Base-by-base conservation (phyloP, 2,888 invertebrate genomes). In the Podabrus alpinus region DNA sequence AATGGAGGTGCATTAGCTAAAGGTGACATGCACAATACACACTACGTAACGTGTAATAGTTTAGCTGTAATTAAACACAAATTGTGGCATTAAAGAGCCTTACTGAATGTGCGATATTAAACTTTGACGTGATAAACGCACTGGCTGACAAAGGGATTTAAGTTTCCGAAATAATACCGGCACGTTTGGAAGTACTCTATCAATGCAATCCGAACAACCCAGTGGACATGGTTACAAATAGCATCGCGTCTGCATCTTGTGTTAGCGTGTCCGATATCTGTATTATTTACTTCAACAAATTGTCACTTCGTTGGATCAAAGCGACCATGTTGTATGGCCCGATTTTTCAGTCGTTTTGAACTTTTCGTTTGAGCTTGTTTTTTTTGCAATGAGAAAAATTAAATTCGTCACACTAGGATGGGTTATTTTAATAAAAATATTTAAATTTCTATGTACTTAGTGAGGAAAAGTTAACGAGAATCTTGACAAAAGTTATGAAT, bases 161-260 rank as follows among this genome's bases (percentile, higher is more conserved):
- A 19, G 61, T 66, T 45, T 68, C 68, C 29, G 66, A 59, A 68
- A 72, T 72, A 68, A 71, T 69, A 61, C 19, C 67, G 21, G 60
- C 76, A 73, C 71, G 73, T 64, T 66, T 59, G 64, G 62, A 74
- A 71, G 74, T 73, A 77, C 72, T 77, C 71, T 74, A 74, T 69
- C 71, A 76, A 68, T 68, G 68, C 61, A 61, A 62, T 73, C 64
- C 68, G 67, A 74, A 72, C 45, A 70, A 74, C 75, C 69, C 71
- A 75, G 73, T 69, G 71, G 75, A 64, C 29, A 73, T 59, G 66
- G 69, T 76, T 74, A 71, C 62, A 76, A 76, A 73, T 74, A 73
- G 74, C 72, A 74, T 24, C 29, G 73, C 71, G 72, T 72, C 74
- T 72, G 60, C 74, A 74, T 77, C 72, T 69, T 76, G 76, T 72